phyloP scores from a whole-genome alignment of 53 echinoderm and acorn worm species.

The Mesocentrotus franciscanus region DNA sequence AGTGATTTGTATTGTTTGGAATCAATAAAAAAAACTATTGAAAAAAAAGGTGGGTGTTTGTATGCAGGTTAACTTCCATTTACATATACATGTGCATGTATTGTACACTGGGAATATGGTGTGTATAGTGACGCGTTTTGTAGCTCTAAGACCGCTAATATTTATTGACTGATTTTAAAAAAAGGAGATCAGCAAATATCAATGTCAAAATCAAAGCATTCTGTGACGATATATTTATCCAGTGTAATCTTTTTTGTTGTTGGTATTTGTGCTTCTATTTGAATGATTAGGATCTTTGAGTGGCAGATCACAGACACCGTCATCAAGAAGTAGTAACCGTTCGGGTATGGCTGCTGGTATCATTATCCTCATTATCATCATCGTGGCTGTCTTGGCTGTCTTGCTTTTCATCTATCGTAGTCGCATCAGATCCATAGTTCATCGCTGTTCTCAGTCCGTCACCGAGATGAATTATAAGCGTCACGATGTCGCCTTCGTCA shows the following conservation, averaged over 20 bases:
- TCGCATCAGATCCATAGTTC: conserved; percentile 29
- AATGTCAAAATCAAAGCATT: no score
- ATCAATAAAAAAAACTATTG: no score
- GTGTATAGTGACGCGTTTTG: no score
- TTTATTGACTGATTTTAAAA: no score
- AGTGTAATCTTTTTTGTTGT: background rate
- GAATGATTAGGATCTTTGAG: background rate
- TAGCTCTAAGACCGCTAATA: no score
- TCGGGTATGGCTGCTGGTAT: conserved; percentile 45
- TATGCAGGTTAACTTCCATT: no score
- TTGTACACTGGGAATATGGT: no score
- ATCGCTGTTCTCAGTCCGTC: conserved; percentile 43
- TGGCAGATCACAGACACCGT: background rate
- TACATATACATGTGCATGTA: no score
- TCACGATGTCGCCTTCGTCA: conserved; percentile 51
- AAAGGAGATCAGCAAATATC: no score
- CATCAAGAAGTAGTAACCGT: background rate
- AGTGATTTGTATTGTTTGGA: no score
- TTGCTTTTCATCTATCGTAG: conserved; percentile 2
- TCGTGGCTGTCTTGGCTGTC: background rate
- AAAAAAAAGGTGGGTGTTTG: no score
- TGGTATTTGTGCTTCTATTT: background rate
- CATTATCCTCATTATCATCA: conserved; percentile 31
- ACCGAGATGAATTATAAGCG: conserved; percentile 62
- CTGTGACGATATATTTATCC: background rate